phyloP scores from a whole-genome alignment of 2,797 vertebrate species.

The Spinus olivaceus region DNA sequence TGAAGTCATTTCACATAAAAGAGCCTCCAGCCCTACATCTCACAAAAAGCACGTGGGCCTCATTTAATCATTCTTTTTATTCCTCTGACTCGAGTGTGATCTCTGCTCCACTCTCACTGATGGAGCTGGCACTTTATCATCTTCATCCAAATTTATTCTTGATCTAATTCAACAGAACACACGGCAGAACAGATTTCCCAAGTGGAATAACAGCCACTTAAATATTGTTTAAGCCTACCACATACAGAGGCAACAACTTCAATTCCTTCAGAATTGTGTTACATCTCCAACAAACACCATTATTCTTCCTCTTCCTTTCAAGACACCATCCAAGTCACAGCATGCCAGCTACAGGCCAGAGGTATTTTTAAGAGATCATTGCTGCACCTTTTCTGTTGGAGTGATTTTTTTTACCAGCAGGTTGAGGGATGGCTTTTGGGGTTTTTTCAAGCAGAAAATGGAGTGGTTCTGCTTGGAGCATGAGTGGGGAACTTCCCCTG shows the following conservation, averaged over 20 bases:
- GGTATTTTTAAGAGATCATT: background rate
- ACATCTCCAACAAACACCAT: background rate
- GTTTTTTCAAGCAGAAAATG: background rate
- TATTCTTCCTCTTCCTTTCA: background rate
- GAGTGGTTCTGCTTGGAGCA: background rate
- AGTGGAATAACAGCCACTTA: constrained; percentile 12
- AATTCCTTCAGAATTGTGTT: background rate
- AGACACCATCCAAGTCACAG: background rate
- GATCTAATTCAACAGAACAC: constrained; percentile 12
- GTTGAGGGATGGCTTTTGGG: background rate
- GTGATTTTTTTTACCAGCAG: background rate
- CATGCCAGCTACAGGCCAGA: background rate
- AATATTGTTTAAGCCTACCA: background rate
- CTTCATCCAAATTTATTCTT: constrained; percentile 32
- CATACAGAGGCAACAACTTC: background rate
- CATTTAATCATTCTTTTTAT: constrained; percentile 62
- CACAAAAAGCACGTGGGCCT: constrained; percentile 6
- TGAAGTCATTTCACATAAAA: constrained; percentile 48
- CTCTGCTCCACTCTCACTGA: constrained; percentile 15
- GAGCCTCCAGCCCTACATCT: constrained; percentile 14
- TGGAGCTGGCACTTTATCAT: constrained; percentile 23
- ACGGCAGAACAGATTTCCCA: background rate
- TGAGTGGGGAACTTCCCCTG: background rate
- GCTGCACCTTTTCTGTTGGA: background rate
- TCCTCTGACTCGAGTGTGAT: constrained; percentile 41